Conservation (phyloP, 2,888 invertebrate genomes). For the Drosophila yooni region DNA sequence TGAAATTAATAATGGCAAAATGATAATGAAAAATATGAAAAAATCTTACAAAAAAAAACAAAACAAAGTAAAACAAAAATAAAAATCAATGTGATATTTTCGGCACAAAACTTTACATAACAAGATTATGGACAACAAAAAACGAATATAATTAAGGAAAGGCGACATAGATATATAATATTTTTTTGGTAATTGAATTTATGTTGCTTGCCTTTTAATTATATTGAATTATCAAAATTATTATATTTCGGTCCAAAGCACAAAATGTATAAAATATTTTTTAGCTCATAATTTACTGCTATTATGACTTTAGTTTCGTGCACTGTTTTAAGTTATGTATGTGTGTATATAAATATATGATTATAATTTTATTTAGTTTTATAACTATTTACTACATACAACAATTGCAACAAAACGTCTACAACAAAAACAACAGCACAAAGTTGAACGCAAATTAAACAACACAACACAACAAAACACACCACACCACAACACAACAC, state of each 20-base stretch:
- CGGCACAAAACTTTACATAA: conserved; percentile 80
- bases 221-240: conserved; percentile 73
- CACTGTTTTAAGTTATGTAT: conserved; percentile 68
- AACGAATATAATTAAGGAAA: conserved; percentile 39
- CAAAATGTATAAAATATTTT: conserved; percentile 79
- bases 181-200: conserved; percentile 31
- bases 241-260: conserved; percentile 82
- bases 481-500: conserved; percentile 34
- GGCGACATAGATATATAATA: conserved; percentile 48
- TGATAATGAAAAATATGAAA: conserved; percentile 28
- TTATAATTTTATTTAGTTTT: conserved; percentile 69
- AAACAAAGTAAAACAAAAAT: conserved; percentile 43
- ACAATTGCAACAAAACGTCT: conserved; percentile 42
- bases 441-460: conserved; percentile 50
- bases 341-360: conserved; percentile 51
- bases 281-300: conserved; percentile 51
- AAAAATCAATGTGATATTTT: conserved; percentile 82
- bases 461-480: conserved; percentile 21
- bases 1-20: conserved; percentile 48
- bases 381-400: conserved; percentile 50
- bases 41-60: conserved; percentile 24
- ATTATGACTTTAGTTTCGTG: conserved; percentile 50
- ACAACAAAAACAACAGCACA: conserved; percentile 52
- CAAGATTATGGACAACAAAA: conserved; percentile 38
- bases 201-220: conserved; percentile 54